Evolutionary conservation across 1,140 invertebrate genomes (phyloP).

Genomic region (Drosophila serrata): DNA sequence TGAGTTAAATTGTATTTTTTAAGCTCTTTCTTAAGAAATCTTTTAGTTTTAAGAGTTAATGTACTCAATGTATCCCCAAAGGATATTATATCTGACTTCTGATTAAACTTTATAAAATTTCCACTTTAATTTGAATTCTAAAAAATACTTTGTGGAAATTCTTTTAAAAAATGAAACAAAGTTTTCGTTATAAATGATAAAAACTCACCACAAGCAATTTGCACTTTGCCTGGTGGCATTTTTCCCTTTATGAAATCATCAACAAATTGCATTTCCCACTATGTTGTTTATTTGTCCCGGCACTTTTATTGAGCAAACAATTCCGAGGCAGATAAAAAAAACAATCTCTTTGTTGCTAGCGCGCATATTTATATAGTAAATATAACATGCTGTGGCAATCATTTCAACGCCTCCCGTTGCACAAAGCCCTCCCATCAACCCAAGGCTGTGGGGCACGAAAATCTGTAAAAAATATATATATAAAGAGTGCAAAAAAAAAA

Average conservation of each 20-base stretch:
- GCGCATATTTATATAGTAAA: slow-evolving; percentile 62
- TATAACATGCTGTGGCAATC: slow-evolving; percentile 63
- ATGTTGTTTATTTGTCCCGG: slow-evolving; percentile 32
- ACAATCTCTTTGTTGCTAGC: slow-evolving; percentile 39
- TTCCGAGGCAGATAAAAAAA: slow-evolving; percentile 34
- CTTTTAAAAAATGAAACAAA: neutral
- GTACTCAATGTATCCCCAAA: neutral
- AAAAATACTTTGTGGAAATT: neutral
- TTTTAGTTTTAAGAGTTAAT: too few relatives aligned
- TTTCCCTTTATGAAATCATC: slow-evolving; percentile 52
- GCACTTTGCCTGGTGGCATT: slow-evolving; percentile 4
- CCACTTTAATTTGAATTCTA: neutral
- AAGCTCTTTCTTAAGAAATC: too few relatives aligned
- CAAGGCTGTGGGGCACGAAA: slow-evolving; percentile 59
- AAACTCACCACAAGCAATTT: neutral
- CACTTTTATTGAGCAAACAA: slow-evolving; percentile 59
- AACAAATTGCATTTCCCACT: slow-evolving; percentile 49
- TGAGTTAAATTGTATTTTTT: neutral
- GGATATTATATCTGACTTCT: neutral
- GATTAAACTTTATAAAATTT: neutral
- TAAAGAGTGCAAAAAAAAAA: neutral
- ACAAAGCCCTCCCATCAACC: slow-evolving; percentile 36
- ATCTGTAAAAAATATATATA: slow-evolving; percentile 24
- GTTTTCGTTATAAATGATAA: neutral
- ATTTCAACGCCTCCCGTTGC: slow-evolving; percentile 54